Base-by-base conservation (phyloP, 2,113 vertebrate species). In the Brevimyrus niger region DNA sequence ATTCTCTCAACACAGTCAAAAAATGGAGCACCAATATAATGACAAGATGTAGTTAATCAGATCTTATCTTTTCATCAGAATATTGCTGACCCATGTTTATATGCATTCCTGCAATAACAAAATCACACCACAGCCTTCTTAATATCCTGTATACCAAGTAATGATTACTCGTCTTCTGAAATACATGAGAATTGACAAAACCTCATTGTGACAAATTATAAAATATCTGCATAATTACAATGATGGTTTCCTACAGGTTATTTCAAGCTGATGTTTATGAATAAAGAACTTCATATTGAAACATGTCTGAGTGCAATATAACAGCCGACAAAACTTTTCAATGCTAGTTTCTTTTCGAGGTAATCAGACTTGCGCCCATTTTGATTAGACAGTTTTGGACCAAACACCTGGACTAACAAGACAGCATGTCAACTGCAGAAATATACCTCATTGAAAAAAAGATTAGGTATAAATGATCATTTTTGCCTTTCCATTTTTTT, bases 211-310 rank as follows among this genome's bases (percentile, higher is more conserved):
- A 31, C 48, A 27, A 87, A 38, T 55, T 38, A 17, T 21, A 55
- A 51, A 87, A 38, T 86, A 47, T 86, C 44, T 27, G 73, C 17
- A 86, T n/a, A 48, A 48, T n/a, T 48, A 86, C 23, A 48, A 48
- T 86, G n/a, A 15, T 42, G 73, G 44, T 47, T 86, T 86, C 83
- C 86, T 87, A 50, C 86, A 87, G 31, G 86, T 58, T 55, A 87
- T 53, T 87, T 53, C 86, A 87, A 50, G 19, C 4, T 38, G 46
- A 27, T 85, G 23, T 17, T 86, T 50, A 47, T 47, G 83, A 86
- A 47, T 86, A 86, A 48, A 87, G 31, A 35, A 10, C 31, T 55
- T 53, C n/a, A 27, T 31, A 38, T 1, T 51, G n/a, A 51, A 86
- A 38, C 35, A 53, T 51, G 31, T 87, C 2, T 38, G 13, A 55